phyloP scores from a whole-genome alignment of 2,888 invertebrate genomes.

The Sesamia inferens region DNA sequence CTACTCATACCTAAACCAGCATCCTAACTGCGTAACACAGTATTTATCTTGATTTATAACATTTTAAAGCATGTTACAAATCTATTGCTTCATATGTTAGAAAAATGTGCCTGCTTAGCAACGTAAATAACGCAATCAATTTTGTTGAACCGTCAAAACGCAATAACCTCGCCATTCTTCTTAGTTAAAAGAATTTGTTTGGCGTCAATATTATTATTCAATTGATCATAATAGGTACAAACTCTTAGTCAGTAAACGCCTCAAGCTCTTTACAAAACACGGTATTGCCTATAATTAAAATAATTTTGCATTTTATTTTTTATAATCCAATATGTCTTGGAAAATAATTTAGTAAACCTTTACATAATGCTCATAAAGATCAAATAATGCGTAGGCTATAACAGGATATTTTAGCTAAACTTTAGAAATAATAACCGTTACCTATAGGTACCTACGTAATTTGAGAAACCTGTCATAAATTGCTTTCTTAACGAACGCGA shows the following conservation, averaged over 20 bases:
- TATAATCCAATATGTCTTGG: neutral
- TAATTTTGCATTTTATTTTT: slow-evolving; percentile 16
- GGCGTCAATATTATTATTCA: too few species aligned
- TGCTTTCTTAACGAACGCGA: neutral
- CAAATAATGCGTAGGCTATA: neutral
- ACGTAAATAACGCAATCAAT: too few species aligned
- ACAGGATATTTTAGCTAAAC: neutral
- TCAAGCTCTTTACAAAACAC: neutral
- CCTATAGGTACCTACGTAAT: too few species aligned
- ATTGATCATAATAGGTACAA: neutral
- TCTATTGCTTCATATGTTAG: too few species aligned
- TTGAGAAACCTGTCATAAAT: slow-evolving; percentile 8
- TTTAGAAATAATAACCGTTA: neutral
- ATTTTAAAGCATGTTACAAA: too few species aligned
- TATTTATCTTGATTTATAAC: too few species aligned
- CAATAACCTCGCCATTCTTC: too few species aligned
- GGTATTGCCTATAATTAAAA: slow-evolving; percentile 10
- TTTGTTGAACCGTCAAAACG: too few species aligned
- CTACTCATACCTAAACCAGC: too few species aligned
- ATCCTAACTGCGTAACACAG: too few species aligned
- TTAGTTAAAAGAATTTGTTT: neutral
- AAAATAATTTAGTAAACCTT: neutral
- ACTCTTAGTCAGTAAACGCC: neutral
- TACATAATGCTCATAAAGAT: neutral
- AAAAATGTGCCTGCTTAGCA: too few species aligned